These are phyloP conservation scores for Sparus aurata DNA, from an alignment of 2,797 vertebrate genomes.

Conservation along the genomic window DNA sequence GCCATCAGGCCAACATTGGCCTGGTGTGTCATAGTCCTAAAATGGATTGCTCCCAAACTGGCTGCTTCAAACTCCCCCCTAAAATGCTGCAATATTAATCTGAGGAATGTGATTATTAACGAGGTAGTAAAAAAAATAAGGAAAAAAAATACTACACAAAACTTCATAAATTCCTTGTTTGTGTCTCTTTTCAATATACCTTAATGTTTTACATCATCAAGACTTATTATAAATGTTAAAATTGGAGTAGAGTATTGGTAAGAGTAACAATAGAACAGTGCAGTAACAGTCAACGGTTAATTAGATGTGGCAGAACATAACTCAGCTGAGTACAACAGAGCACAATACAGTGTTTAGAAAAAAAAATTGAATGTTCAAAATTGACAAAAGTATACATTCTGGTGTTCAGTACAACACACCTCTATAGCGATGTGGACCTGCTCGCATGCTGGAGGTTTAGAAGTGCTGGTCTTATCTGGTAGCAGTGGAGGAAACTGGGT, in stretches of 20 bases:
- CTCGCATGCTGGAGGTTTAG: conserved; percentile 85
- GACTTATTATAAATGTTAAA: background rate
- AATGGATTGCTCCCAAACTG: too few relatives aligned
- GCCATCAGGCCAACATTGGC: too few relatives aligned
- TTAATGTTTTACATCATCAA: background rate
- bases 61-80: too few relatives aligned
- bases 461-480: conserved; percentile 53
- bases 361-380: background rate
- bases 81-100: too few relatives aligned
- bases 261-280: background rate
- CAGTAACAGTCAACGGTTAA: background rate
- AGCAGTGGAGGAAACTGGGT: conserved; percentile 52
- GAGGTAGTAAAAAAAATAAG: too few relatives aligned
- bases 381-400: background rate
- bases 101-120: too few relatives aligned
- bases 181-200: too few relatives aligned
- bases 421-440: conserved; percentile 94
- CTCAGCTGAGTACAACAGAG: background rate
- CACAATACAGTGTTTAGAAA: background rate
- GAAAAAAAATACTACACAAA: too few relatives aligned
- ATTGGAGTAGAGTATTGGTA: background rate
- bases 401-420: conserved; percentile 74
- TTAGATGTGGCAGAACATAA: background rate
- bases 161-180: too few relatives aligned
- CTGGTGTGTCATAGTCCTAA: too few relatives aligned